Evolutionary conservation across 2,888 invertebrate genomes (phyloP).

Genomic region (Drosophila cognata): DNA sequence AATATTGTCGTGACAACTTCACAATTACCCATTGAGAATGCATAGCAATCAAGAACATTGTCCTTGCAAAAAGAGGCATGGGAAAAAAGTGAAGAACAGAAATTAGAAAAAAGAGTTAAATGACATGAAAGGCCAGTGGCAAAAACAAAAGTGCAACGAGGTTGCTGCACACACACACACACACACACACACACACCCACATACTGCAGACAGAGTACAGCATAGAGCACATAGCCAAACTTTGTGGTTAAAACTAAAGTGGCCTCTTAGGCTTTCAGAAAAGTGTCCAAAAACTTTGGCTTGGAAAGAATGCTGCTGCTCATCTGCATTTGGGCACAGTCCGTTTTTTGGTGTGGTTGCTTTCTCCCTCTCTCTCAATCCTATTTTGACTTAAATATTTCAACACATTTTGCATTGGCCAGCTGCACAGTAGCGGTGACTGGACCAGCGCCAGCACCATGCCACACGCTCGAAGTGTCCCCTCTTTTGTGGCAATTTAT

Average conservation of each 20-base stretch:
- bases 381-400: conserved; percentile 67
- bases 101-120: conserved; percentile 61
- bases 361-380: not conserved
- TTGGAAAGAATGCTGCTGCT: conserved; percentile 64
- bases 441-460: conserved; percentile 14
- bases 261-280: conserved; percentile 77
- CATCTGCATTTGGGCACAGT: conserved; percentile 59
- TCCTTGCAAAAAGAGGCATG: conserved; percentile 35
- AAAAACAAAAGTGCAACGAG: conserved; percentile 74
- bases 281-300: conserved; percentile 73
- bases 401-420: conserved; percentile 72
- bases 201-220: not conserved
- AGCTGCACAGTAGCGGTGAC: conserved; percentile 23
- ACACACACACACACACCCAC: conserved; percentile 19
- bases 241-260: conserved; percentile 77
- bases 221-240: conserved; percentile 49
- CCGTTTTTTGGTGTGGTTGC: conserved; percentile 33
- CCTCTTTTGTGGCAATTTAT: conserved; percentile 70
- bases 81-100: conserved; percentile 10
- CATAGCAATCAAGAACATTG: conserved; percentile 62
- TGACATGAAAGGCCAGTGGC: conserved; percentile 76
- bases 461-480: conserved; percentile 48
- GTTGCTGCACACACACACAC: conserved; percentile 44
- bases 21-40: conserved; percentile 39
- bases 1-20: conserved; percentile 40